Percentiles rank a stretch among this genome's conserved stretches.
phyloP scores from a whole-genome alignment of 2,113 vertebrate species.

The Girardinichthys multiradiatus region DNA sequence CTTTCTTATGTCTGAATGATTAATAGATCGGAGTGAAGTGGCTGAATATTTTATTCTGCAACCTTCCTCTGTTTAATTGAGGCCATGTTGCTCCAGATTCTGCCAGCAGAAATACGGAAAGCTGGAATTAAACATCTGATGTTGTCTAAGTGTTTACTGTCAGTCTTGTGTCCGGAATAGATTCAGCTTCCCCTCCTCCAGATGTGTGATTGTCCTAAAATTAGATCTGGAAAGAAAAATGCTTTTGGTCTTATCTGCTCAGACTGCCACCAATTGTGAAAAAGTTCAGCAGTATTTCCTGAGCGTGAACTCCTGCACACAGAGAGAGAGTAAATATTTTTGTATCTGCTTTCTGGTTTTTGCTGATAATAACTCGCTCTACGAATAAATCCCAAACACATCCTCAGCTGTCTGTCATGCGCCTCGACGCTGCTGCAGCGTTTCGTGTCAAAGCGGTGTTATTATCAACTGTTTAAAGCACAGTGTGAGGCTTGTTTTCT shows the following conservation, averaged over 20 bases:
- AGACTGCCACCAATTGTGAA: constrained; percentile 41
- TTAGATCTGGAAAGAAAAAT: constrained; percentile 21
- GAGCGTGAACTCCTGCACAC: constrained; percentile 25
- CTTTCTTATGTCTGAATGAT: background rate
- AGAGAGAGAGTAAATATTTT: constrained; percentile 41
- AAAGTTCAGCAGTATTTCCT: constrained; percentile 45
- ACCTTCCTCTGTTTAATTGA: background rate
- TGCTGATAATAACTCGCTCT: constrained; percentile 41
- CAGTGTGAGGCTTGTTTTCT: constrained; percentile 36
- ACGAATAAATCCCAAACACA: constrained; percentile 50
- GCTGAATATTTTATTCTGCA: no score
- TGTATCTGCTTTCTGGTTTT: constrained; percentile 31
- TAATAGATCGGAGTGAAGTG: background rate
- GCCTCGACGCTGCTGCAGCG: constrained; percentile 5
- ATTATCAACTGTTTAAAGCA: constrained; percentile 28
- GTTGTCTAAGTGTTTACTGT: background rate
- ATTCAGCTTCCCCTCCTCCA: constrained; percentile 30
- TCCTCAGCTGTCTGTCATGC: constrained; percentile 47
- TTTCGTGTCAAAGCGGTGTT: constrained; percentile 13
- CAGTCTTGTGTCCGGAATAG: constrained; percentile 14
- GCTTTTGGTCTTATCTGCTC: constrained; percentile 23
- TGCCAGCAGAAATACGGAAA: background rate
- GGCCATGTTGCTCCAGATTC: background rate
- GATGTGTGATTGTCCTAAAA: constrained; percentile 50
- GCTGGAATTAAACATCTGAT: constrained; percentile 3